Percentiles rank a stretch among this genome's conserved stretches.
phyloP scores from a whole-genome alignment of 2,113 vertebrate genomes.

The Leptosomus discolor region DNA sequence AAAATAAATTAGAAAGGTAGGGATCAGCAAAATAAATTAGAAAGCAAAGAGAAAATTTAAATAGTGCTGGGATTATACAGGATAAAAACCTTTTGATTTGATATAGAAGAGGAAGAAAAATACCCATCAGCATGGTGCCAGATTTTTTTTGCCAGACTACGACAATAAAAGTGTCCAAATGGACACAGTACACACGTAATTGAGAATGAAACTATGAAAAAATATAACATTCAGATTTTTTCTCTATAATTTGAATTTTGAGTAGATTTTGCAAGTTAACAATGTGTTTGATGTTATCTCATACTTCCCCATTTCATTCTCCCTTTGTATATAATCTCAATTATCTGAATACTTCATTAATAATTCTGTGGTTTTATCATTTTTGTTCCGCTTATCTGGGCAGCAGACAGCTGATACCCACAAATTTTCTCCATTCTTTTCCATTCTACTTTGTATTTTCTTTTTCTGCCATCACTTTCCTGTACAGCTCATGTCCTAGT shows the following conservation, averaged over 20 bases:
- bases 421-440: neutral
- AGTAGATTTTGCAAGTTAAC: neutral
- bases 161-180: neutral
- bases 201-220: neutral
- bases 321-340: neutral
- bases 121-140: neutral
- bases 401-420: neutral
- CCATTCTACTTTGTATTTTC: neutral
- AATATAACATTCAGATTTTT: neutral
- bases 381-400: neutral
- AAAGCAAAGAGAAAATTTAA: neutral
- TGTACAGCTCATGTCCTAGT: neutral
- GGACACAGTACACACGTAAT: neutral
- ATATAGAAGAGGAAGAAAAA: neutral
- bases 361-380: neutral
- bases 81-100: neutral
- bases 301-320: neutral
- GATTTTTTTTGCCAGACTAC: neutral
- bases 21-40: neutral
- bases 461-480: neutral
- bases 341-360: neutral
- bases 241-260: neutral
- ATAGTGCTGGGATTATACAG: neutral
- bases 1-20: neutral
- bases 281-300: neutral